phyloP scores from a whole-genome alignment of 2,888 invertebrate genomes.

The Agonopterix arenella region DNA sequence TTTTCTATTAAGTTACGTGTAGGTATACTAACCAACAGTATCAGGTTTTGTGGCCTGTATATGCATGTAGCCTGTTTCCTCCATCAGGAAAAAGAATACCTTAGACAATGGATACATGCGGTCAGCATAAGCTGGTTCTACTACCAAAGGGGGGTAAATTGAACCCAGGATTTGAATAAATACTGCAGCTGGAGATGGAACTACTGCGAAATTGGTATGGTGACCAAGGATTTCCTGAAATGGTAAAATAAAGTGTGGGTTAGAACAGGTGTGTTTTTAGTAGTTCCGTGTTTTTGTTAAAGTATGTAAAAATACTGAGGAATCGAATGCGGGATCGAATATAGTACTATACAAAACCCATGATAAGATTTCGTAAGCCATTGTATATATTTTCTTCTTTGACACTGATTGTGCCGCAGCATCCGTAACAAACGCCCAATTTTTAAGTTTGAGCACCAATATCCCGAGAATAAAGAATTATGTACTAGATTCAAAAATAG shows the following conservation, averaged over 20 bases:
- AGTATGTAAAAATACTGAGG: too few species aligned
- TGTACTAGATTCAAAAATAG: too few species aligned
- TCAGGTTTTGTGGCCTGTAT: conserved; percentile 93
- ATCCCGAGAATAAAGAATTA: too few species aligned
- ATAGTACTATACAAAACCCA: too few species aligned
- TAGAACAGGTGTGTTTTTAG: background rate
- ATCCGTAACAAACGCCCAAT: too few species aligned
- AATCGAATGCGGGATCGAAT: too few species aligned
- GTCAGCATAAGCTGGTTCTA: conserved; percentile 44
- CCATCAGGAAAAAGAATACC: conserved; percentile 22
- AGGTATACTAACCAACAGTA: conserved; percentile 72
- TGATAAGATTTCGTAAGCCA: too few species aligned
- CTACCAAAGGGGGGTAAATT: conserved; percentile 74
- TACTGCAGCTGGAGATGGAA: conserved; percentile 22
- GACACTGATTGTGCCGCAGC: too few species aligned
- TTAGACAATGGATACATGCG: conserved; percentile 42
- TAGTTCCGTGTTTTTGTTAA: too few species aligned
- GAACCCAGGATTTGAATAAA: conserved; percentile 64
- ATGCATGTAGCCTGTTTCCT: conserved; percentile 74
- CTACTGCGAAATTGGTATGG: conserved; percentile 79
- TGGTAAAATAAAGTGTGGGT: background rate
- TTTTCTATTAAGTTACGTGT: background rate
- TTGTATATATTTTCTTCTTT: too few species aligned
- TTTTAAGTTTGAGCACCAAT: too few species aligned
- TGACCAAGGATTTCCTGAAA: conserved; percentile 63